These are phyloP conservation scores for Azorinus chamasolen DNA, from an alignment of 2,888 invertebrate species.

Conservation along the genomic window DNA sequence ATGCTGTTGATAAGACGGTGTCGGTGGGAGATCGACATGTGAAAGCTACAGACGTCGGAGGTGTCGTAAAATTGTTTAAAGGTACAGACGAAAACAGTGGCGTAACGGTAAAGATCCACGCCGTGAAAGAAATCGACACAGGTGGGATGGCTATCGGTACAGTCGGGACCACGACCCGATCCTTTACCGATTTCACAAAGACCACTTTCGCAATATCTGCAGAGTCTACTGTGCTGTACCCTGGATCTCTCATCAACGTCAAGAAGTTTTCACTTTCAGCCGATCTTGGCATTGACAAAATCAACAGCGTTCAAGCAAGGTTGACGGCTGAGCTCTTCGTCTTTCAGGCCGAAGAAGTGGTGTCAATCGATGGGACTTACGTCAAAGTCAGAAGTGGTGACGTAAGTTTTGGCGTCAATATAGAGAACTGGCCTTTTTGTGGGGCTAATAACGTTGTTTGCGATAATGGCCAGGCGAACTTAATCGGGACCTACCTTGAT, in stretches of 20 bases:
- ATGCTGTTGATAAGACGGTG: slow-evolving; percentile 16
- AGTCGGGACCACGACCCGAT: neutral
- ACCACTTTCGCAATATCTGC: slow-evolving; percentile 14
- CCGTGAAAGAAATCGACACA: slow-evolving; percentile 21
- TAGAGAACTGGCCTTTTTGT: slow-evolving; percentile 39
- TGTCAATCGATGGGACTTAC: slow-evolving; percentile 20
- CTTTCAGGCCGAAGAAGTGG: slow-evolving; percentile 28
- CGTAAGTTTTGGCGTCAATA: slow-evolving; percentile 30
- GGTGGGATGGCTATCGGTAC: neutral
- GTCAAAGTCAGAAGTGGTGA: slow-evolving; percentile 26
- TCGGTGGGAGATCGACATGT: slow-evolving; percentile 1
- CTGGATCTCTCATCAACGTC: neutral
- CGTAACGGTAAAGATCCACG: slow-evolving; percentile 19
- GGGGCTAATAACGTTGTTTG: neutral
- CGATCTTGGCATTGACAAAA: neutral
- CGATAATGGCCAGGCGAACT: neutral
- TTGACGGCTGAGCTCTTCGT: slow-evolving; percentile 10
- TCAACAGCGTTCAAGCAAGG: neutral
- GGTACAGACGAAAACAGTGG: slow-evolving; percentile 27
- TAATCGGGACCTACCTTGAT: slow-evolving; percentile 1
- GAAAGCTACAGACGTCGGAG: slow-evolving; percentile 34
- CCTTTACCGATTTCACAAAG: slow-evolving; percentile 25
- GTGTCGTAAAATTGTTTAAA: slow-evolving; percentile 25
- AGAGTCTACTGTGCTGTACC: neutral
- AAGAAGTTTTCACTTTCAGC: slow-evolving; percentile 1